Conservation (phyloP, 2,797 vertebrate genomes). For the Eurystomus glaucurus region DNA sequence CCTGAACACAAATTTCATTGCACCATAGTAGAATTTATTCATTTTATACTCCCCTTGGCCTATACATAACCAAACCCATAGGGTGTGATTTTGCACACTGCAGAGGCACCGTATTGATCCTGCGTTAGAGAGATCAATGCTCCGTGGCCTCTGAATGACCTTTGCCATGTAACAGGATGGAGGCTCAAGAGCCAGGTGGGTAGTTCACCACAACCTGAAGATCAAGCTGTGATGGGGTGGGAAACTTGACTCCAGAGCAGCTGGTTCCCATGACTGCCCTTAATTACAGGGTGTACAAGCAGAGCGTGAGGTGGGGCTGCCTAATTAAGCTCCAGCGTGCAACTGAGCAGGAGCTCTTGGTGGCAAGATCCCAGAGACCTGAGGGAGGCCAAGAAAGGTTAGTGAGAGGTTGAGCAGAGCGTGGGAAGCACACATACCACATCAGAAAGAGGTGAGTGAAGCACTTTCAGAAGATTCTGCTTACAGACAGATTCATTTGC, state of each 20-base stretch:
- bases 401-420: no score
- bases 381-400: accelerated
- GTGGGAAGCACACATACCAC: accelerated
- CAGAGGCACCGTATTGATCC: not conserved
- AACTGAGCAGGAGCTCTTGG: accelerated
- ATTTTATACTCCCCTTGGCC: not conserved
- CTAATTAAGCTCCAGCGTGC: accelerated
- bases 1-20: not conserved
- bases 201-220: not conserved
- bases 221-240: not conserved
- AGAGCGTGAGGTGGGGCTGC: not conserved
- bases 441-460: not conserved
- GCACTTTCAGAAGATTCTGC: not conserved
- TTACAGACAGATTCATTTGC: accelerated
- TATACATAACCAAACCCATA: not conserved
- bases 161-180: not conserved
- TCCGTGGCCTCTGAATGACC: not conserved
- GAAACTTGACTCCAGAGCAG: not conserved
- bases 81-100: not conserved
- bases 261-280: not conserved
- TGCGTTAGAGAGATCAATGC: not conserved
- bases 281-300: not conserved
- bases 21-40: not conserved
- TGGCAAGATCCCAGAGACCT: accelerated
- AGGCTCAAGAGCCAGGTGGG: not conserved